These are phyloP conservation scores for Melanotaenia pygmaea DNA, from an alignment of 2,797 vertebrate genomes.

Conservation along the genomic window DNA sequence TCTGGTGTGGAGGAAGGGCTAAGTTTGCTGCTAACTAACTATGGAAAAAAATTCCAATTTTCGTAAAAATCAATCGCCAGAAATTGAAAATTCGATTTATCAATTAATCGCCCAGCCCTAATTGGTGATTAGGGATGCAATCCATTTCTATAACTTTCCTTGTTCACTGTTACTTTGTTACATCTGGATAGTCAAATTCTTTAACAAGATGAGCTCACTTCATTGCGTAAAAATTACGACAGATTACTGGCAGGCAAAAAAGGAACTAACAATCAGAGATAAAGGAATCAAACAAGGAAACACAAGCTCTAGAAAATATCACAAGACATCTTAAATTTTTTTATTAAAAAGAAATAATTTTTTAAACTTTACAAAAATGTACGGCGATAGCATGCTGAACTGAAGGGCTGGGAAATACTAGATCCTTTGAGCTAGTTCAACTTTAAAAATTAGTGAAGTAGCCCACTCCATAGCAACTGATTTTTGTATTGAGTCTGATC, in stretches of 20 bases:
- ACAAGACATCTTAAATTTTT: too few species aligned
- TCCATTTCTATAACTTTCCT: not conserved
- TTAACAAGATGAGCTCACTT: too few species aligned
- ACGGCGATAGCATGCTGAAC: not conserved
- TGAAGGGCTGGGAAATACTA: not conserved
- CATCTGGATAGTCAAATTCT: not conserved
- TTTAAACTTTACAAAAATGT: not conserved
- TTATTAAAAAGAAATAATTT: not conserved
- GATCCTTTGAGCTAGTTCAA: not conserved
- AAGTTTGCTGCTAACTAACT: too few species aligned
- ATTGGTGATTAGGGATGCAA: too few species aligned
- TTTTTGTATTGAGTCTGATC: conserved; percentile 28
- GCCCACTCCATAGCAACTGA: conserved; percentile 1
- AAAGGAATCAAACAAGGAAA: not conserved
- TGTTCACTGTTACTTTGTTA: not conserved
- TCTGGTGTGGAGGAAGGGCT: too few species aligned
- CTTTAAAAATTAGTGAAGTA: conserved; percentile 4
- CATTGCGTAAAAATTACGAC: too few species aligned
- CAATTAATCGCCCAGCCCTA: too few species aligned
- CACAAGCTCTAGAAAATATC: conserved; percentile 1
- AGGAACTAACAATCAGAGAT: not conserved
- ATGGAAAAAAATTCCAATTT: too few species aligned
- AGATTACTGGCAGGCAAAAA: too few species aligned
- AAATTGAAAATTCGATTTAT: too few species aligned
- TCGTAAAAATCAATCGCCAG: too few species aligned